Percentiles rank a stretch among this genome's conserved stretches.
Evolutionary conservation across 2,113 vertebrate genomes (phyloP).

Genomic region (Hippopotamus amphibius): DNA sequence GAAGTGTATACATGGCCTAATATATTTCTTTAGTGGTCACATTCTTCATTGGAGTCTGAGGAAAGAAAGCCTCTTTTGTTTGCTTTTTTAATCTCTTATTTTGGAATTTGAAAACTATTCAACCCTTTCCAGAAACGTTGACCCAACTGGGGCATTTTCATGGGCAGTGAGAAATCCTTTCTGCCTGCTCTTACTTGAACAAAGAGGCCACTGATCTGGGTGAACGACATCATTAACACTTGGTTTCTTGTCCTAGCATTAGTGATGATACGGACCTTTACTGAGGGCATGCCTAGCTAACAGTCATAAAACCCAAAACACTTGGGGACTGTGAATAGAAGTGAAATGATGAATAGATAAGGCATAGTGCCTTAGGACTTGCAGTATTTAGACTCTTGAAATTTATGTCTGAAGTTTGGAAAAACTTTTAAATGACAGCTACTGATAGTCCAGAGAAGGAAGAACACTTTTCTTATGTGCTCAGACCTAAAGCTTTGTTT

Average conservation of each 20-base stretch:
- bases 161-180: conserved; percentile 36
- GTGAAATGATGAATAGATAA: background rate
- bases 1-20: background rate
- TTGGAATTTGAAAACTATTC: conserved; percentile 66
- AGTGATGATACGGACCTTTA: background rate
- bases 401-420: background rate
- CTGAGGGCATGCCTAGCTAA: background rate
- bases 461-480: background rate
- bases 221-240: background rate
- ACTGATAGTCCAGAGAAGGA: background rate
- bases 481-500: background rate
- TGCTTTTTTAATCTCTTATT: conserved; percentile 41
- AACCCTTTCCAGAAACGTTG: conserved; percentile 63
- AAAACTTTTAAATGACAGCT: background rate
- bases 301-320: background rate
- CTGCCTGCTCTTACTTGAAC: conserved; percentile 50
- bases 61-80: conserved; percentile 56
- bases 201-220: conserved; percentile 53
- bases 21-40: background rate
- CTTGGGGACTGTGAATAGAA: background rate
- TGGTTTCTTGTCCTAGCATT: background rate
- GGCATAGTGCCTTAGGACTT: background rate
- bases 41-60: conserved; percentile 21
- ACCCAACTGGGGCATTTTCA: conserved; percentile 48
- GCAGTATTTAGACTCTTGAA: background rate